Conservation (phyloP, 2,888 invertebrate species). For the Alcis repandata region DNA sequence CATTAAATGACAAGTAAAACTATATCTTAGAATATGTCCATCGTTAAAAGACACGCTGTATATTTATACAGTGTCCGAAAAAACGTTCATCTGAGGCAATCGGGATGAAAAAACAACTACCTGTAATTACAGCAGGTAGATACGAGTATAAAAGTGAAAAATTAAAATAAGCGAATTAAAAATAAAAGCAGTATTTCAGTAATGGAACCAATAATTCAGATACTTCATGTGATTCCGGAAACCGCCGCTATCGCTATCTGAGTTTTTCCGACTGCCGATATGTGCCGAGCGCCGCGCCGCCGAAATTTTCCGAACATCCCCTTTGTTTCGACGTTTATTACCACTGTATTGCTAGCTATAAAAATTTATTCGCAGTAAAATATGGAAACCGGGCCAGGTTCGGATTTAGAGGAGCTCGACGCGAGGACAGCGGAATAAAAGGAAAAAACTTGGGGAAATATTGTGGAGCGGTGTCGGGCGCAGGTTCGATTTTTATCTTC, state of each 20-base stretch:
- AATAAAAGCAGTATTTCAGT: no score
- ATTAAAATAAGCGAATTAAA: no score
- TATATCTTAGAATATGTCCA: no score
- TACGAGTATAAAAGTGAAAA: no score
- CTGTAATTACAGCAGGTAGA: no score
- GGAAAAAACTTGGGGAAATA: conserved; percentile 16
- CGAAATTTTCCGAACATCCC: conserved; percentile 39
- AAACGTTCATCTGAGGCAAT: no score
- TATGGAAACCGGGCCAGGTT: conserved; percentile 41
- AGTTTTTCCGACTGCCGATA: conserved; percentile 28
- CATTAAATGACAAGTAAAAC: no score
- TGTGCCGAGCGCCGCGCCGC: conserved; percentile 17
- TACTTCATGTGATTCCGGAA: conserved; percentile 14
- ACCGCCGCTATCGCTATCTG: conserved; percentile 7
- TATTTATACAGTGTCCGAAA: no score
- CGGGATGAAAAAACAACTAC: no score
- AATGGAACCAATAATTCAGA: conserved; percentile 2
- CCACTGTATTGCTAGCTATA: conserved; percentile 48
- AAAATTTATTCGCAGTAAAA: conserved; percentile 52
- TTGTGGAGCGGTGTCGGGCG: conserved; percentile 9
- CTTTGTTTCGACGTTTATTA: conserved; percentile 49
- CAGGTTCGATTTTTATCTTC: conserved; percentile 21
- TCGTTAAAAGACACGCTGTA: no score
- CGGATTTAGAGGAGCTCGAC: conserved; percentile 34
- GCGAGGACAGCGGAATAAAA: conserved; percentile 10